phyloP scores from a whole-genome alignment of 2,113 vertebrate species.

The Leucopsar rothschildi region DNA sequence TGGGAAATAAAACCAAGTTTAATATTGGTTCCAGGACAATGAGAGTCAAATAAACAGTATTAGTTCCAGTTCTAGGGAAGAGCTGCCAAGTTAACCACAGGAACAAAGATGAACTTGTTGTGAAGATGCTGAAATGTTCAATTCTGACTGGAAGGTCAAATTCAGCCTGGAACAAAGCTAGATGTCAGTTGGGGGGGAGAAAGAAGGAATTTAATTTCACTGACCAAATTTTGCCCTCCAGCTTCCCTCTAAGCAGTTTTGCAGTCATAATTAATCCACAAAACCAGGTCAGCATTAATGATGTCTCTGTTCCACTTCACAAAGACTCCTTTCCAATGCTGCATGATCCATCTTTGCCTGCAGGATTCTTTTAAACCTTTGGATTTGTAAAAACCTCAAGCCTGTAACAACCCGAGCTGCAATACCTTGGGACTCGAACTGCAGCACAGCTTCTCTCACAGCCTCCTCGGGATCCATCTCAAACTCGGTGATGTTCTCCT shows the following conservation, averaged over 20 bases:
- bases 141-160: neutral
- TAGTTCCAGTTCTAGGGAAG: neutral
- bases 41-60: neutral
- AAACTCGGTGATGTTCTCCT: conserved; percentile 90
- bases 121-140: neutral
- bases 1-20: neutral
- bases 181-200: rapidly evolving
- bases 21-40: no score
- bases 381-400: neutral
- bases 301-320: neutral
- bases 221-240: neutral
- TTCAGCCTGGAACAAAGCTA: neutral
- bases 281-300: neutral
- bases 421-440: conserved; percentile 93
- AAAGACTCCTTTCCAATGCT: neutral
- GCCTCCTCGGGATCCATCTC: conserved; percentile 88
- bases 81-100: neutral
- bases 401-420: neutral
- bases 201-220: neutral
- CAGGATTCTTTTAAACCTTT: neutral
- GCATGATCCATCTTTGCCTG: rapidly evolving
- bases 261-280: neutral
- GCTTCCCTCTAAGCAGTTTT: neutral
- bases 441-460: conserved; percentile 84
- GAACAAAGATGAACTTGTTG: neutral